Conservation (phyloP, 2,113 vertebrate genomes). For the Bombycilla garrulus region DNA sequence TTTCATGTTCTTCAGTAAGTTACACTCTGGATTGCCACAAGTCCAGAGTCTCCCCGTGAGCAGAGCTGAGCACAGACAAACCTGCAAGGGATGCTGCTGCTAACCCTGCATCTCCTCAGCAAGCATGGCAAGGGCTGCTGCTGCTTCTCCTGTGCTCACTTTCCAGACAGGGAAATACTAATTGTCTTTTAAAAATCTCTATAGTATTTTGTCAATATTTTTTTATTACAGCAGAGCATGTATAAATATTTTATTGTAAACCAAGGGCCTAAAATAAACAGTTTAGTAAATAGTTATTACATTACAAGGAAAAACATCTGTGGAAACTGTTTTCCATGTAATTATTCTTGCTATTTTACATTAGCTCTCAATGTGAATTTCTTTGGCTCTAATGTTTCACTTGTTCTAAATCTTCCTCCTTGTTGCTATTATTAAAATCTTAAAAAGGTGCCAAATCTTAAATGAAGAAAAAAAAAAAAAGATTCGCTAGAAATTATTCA, state of each 20-base stretch:
- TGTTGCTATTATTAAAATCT: constrained; percentile 84
- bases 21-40: background rate
- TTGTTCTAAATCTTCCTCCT: constrained; percentile 84
- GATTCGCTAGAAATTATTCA: constrained; percentile 84
- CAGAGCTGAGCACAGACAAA: background rate
- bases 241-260: constrained; percentile 87
- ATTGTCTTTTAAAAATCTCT: constrained; percentile 76
- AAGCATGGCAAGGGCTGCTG: background rate
- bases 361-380: constrained; percentile 77
- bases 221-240: constrained; percentile 76
- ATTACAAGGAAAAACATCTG: constrained; percentile 84
- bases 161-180: constrained; percentile 65
- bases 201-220: constrained; percentile 82
- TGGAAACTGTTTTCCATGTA: constrained; percentile 79
- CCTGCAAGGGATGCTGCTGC: background rate
- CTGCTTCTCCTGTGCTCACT: background rate
- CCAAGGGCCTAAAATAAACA: constrained; percentile 84
- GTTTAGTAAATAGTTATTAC: constrained; percentile 87
- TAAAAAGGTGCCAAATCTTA: constrained; percentile 86
- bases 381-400: constrained; percentile 77
- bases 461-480: constrained; percentile 82
- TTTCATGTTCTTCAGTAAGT: background rate
- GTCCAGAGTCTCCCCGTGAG: background rate
- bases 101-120: background rate
- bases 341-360: constrained; percentile 84